phyloP scores from a whole-genome alignment of 2,113 vertebrate species.

The Synodontis membranacea region DNA sequence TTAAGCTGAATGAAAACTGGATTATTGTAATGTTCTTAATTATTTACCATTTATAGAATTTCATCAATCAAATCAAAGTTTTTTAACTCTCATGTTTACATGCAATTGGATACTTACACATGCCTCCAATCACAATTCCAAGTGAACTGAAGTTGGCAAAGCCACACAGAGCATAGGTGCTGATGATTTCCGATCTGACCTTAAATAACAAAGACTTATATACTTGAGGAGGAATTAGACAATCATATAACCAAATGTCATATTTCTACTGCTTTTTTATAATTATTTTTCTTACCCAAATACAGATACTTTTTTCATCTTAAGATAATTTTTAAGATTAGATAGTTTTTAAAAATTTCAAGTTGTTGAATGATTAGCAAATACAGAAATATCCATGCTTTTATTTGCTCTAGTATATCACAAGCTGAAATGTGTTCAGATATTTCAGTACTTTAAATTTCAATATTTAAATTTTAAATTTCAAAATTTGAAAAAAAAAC shows the following conservation, averaged over 20 bases:
- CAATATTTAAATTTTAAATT: too few species aligned
- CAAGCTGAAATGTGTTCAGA: not conserved
- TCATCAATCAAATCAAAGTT: not conserved
- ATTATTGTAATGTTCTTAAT: not conserved
- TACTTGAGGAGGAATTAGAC: not conserved
- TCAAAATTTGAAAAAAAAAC: not conserved
- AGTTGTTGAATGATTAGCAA: not conserved
- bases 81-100: not conserved
- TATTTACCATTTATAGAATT: not conserved
- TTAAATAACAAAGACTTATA: constrained; percentile 59
- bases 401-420: not conserved
- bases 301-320: not conserved
- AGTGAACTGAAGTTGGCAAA: constrained; percentile 92
- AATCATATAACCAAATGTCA: not conserved
- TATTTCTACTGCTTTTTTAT: not conserved
- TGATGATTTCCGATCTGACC: constrained; percentile 85
- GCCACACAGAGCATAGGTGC: constrained; percentile 88
- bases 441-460: not conserved
- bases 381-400: not conserved
- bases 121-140: constrained; percentile 87
- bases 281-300: not conserved
- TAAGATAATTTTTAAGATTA: not conserved
- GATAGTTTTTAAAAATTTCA: too few species aligned
- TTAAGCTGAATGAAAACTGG: not conserved
- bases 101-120: constrained; percentile 79